These are phyloP conservation scores for Syncerus caffer DNA, from an alignment of 2,797 vertebrate genomes.

Conservation along the genomic window DNA sequence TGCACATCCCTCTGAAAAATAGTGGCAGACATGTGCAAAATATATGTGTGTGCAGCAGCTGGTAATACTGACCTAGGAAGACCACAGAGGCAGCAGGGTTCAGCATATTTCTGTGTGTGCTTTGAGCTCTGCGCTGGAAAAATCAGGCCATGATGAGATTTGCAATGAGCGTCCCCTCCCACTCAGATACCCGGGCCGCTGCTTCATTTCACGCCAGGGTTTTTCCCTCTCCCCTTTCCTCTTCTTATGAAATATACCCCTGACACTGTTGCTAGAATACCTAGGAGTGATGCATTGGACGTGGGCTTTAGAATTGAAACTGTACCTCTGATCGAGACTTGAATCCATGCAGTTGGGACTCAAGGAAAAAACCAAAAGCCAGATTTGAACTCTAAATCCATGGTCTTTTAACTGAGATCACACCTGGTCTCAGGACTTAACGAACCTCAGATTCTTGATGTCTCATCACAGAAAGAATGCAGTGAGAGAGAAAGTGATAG, in stretches of 20 bases:
- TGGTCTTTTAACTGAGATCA: neutral
- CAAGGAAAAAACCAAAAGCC: neutral
- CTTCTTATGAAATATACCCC: neutral
- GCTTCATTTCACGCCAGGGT: neutral
- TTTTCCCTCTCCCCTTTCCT: neutral
- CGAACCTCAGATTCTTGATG: neutral
- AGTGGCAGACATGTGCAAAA: neutral
- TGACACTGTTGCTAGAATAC: neutral
- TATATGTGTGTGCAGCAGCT: neutral
- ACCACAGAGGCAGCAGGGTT: too few relatives aligned
- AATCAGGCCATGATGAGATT: neutral
- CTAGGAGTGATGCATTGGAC: neutral
- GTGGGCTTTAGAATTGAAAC: neutral
- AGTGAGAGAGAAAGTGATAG: neutral
- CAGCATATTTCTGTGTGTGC: neutral
- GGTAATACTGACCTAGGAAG: neutral
- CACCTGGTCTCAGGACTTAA: neutral
- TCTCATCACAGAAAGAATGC: neutral
- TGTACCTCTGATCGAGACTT: neutral
- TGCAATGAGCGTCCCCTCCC: neutral
- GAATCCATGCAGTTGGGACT: neutral
- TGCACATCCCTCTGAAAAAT: neutral
- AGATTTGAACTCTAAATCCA: neutral
- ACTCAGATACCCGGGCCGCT: neutral
- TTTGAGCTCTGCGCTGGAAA: neutral